A percentile compares a stretch with the other conserved stretches of the same genome.
Conservation (phyloP, 1,140 invertebrate species). For the Cryptotermes secundus region DNA sequence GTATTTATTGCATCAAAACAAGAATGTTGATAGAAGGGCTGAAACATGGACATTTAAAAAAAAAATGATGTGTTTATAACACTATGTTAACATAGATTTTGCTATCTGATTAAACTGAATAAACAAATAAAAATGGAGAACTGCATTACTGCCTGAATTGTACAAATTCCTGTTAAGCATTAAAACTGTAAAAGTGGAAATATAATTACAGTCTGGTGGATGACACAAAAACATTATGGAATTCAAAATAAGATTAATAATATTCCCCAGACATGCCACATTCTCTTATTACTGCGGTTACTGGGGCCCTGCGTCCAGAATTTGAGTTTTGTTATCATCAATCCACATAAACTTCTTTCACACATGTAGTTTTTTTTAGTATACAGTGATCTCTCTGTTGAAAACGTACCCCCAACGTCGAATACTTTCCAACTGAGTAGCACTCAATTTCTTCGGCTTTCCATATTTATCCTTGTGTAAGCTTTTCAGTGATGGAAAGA, state of each 20-base stretch:
- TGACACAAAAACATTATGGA: neutral
- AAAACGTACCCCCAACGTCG: conserved; percentile 80
- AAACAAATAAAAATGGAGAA: neutral
- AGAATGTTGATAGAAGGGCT: no score
- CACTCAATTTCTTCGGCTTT: conserved; percentile 83
- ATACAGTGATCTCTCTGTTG: neutral
- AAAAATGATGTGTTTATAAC: no score
- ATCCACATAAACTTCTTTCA: neutral
- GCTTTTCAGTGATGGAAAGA: conserved; percentile 65
- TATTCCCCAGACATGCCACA: neutral
- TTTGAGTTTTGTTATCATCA: neutral
- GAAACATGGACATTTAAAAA: no score
- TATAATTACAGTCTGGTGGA: neutral
- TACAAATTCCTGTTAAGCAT: no score
- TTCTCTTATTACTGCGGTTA: conserved; percentile 4
- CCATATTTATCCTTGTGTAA: conserved; percentile 86
- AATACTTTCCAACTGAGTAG: conserved; percentile 83
- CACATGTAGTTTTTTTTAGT: neutral
- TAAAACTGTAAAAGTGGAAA: neutral
- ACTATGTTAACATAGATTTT: no score
- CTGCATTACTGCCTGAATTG: neutral
- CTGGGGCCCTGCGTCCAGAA: neutral
- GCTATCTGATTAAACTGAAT: no score
- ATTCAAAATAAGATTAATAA: conserved; percentile 14
- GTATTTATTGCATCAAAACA: no score